These are phyloP conservation scores for Mythimna loreyi DNA, from an alignment of 2,888 invertebrate genomes.

Conservation along the genomic window DNA sequence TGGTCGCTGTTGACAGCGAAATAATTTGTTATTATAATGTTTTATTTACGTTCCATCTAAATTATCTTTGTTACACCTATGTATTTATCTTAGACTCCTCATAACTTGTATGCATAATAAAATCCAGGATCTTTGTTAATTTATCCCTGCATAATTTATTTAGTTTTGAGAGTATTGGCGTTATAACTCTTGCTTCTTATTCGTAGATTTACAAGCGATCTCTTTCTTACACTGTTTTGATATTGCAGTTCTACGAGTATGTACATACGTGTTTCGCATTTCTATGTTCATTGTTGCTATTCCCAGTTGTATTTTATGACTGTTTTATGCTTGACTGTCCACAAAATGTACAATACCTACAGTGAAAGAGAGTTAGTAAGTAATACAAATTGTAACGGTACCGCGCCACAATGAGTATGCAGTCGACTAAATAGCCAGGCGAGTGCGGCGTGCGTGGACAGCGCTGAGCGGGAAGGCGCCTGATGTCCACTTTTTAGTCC, in stretches of 20 bases:
- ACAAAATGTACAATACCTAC: slow-evolving; percentile 31
- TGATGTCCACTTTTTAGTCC: slow-evolving; percentile 69
- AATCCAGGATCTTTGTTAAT: background rate
- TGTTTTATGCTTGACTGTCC: slow-evolving; percentile 37
- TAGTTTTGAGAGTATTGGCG: too few relatives aligned
- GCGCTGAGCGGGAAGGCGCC: slow-evolving; percentile 67
- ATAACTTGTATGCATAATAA: background rate
- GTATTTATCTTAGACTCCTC: background rate
- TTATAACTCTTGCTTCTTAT: too few relatives aligned
- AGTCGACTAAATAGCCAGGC: slow-evolving; percentile 42
- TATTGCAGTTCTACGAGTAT: slow-evolving; percentile 35
- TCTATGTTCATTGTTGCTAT: slow-evolving; percentile 41
- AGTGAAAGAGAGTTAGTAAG: slow-evolving; percentile 28
- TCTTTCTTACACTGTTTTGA: slow-evolving; percentile 18
- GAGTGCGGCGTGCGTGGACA: slow-evolving; percentile 27
- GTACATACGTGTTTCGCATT: slow-evolving; percentile 36
- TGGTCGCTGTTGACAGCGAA: slow-evolving; percentile 57
- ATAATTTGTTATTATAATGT: slow-evolving; percentile 70
- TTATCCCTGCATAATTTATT: background rate
- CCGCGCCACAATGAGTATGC: slow-evolving; percentile 38
- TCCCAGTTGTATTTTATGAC: slow-evolving; percentile 42
- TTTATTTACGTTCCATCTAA: slow-evolving; percentile 48
- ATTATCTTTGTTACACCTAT: background rate
- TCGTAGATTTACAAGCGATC: slow-evolving; percentile 21
- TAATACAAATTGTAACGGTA: slow-evolving; percentile 44